Conservation (phyloP, 2,113 vertebrate species). For the Oplegnathus fasciatus region DNA sequence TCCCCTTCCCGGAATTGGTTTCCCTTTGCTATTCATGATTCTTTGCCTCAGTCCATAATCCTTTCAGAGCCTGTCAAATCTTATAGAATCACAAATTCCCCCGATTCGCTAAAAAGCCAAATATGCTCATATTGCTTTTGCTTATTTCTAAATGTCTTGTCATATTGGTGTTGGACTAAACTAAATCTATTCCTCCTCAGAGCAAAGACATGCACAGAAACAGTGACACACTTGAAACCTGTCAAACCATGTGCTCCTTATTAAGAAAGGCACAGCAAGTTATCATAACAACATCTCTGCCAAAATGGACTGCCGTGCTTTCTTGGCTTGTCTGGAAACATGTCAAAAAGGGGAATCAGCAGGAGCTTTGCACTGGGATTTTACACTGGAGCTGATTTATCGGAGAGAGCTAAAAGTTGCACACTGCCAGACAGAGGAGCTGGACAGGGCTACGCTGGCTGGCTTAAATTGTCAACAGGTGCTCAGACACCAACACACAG, state of each 20-base stretch:
- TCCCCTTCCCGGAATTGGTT: slow-evolving; percentile 29
- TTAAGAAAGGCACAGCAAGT: slow-evolving; percentile 43
- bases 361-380: slow-evolving; percentile 33
- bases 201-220: slow-evolving; percentile 12
- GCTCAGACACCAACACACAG: slow-evolving; percentile 3
- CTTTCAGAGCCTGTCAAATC: slow-evolving; percentile 40
- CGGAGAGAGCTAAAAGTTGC: slow-evolving; percentile 40
- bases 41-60: slow-evolving; percentile 4
- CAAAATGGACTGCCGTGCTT: slow-evolving; percentile 25
- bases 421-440: slow-evolving; percentile 36
- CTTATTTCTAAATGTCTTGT: slow-evolving; percentile 13
- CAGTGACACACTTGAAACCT: neutral
- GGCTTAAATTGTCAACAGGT: slow-evolving; percentile 55
- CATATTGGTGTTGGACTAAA: neutral
- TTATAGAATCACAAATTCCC: neutral
- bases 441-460: slow-evolving; percentile 24
- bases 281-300: slow-evolving; percentile 42
- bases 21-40: slow-evolving; percentile 13
- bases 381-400: slow-evolving; percentile 57
- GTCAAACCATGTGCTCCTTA: slow-evolving; percentile 55
- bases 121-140: neutral
- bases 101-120: neutral
- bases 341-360: slow-evolving; percentile 41
- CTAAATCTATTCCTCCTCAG: neutral
- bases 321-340: slow-evolving; percentile 40